Evolutionary conservation across 1,140 invertebrate species (phyloP).

Genomic region (Vanessa atalanta): DNA sequence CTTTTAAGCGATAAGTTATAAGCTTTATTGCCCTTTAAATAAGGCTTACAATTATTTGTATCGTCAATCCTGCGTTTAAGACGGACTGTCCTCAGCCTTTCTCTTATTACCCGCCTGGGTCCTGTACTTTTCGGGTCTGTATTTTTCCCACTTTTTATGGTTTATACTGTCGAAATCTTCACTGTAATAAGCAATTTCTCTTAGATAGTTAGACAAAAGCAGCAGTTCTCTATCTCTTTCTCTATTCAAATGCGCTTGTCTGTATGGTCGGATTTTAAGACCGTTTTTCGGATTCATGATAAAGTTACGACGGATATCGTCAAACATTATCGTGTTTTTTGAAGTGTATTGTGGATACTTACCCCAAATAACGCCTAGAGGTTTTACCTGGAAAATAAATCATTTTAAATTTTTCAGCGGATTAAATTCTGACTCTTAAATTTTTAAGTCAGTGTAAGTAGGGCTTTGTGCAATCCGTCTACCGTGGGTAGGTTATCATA

Average conservation of each 20-base stretch:
- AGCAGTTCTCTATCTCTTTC: constrained; percentile 92
- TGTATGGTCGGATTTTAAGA: constrained; percentile 93
- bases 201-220: constrained; percentile 91
- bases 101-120: constrained; percentile 70
- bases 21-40: constrained; percentile 14
- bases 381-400: constrained; percentile 89
- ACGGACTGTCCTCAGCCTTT: constrained; percentile 73
- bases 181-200: constrained; percentile 89
- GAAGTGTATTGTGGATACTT: constrained; percentile 93
- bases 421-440: too few relatives aligned
- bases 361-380: constrained; percentile 97
- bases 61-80: constrained; percentile 64
- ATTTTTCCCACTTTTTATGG: constrained; percentile 96
- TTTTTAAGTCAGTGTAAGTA: too few relatives aligned
- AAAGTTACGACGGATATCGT: constrained; percentile 98
- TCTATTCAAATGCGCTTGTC: constrained; percentile 93
- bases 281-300: constrained; percentile 98
- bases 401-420: neutral
- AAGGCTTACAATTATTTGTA: constrained; percentile 33
- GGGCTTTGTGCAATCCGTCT: too few relatives aligned
- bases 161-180: constrained; percentile 93
- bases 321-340: constrained; percentile 99
- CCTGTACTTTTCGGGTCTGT: constrained; percentile 82
- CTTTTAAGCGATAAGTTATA: constrained; percentile 44
- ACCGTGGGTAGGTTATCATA: too few relatives aligned